Base-by-base conservation (phyloP, 2,797 vertebrate genomes). In the Momotus momota region DNA sequence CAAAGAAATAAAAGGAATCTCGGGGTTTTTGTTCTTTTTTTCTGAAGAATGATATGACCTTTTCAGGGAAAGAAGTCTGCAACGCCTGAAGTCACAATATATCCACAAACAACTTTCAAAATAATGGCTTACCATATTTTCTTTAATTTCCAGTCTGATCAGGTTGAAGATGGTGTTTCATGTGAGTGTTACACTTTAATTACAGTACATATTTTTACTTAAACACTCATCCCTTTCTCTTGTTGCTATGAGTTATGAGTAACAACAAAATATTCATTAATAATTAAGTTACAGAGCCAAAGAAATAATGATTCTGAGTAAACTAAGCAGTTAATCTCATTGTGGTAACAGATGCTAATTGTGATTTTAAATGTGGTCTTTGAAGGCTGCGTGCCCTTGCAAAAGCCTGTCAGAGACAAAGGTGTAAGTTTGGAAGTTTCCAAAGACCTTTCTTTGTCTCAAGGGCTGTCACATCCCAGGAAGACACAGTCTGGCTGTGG, bases 1-100 rank as follows among this genome's bases (percentile, higher is more conserved):
- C 65, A 93, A 96, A 96, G 89, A 91, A 94, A 96, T 95, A 55
- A 96, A 96, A 94, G 94, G 75, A 71, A 88, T 96, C 58, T 40
- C n/a, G 8, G 49, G 6, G 8, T 0, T 92, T 95, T 94, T 96
- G 84, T 92, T 89, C 81, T 83, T 81, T 87, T 57, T 38, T 89
- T 81, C 48, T 94, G 80, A 96, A 67, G 94, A 67, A 81, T 83
- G 55, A 65, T 86, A 73, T 55, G 96, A 93, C 94, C 89, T 97
- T 96, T 94, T 89, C 89, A 93, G 38, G 51, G 21, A 74, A 94
- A 85, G 82, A 57, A 84, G 69, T 69, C 91, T 65, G 4, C 29
- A 40, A 26, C 3, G 85, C 94, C 79, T 90, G 51, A 93, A 96
- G 89, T 91, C 49, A 87, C 61, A 90, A 66, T 87, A 86, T 71